A percentile compares a stretch with the other conserved stretches of the same genome.
phyloP scores from a whole-genome alignment of 2,113 vertebrate species.

The Chionomys nivalis region DNA sequence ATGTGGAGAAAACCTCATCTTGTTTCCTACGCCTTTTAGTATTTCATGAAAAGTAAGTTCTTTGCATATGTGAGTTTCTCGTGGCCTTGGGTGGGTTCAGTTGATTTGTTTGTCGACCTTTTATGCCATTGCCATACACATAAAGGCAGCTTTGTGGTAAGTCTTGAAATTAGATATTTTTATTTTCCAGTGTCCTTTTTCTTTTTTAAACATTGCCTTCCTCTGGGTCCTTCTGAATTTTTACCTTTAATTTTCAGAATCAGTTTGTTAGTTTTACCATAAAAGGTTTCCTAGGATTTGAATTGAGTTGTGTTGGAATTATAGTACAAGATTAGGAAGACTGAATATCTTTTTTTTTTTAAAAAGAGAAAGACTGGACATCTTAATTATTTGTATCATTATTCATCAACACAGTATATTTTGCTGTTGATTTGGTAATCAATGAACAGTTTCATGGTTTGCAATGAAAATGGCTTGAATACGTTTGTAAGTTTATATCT shows the following conservation, averaged over 20 bases:
- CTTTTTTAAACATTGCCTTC: not conserved
- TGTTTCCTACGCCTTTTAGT: not conserved
- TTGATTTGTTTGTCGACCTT: not conserved
- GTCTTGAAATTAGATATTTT: not conserved
- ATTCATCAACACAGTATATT: not conserved
- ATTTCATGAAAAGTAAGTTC: not conserved
- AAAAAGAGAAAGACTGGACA: not conserved
- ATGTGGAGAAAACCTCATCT: not conserved
- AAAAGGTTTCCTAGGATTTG: not conserved
- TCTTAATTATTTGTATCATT: not conserved
- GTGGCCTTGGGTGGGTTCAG: not conserved
- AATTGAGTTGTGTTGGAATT: not conserved
- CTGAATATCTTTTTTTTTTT: not conserved
- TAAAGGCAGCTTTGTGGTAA: not conserved
- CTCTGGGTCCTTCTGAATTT: not conserved
- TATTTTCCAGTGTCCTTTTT: not conserved
- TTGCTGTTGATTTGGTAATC: not conserved
- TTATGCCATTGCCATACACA: not conserved
- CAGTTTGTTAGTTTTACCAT: not conserved
- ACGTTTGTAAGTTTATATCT: not conserved
- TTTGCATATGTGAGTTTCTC: not conserved
- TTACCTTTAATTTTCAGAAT: not conserved
- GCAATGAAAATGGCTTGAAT: not conserved
- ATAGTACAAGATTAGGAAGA: not conserved
- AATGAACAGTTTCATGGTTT: not conserved